Conservation (phyloP, 2,888 invertebrate genomes). For the Griposia aprilina region DNA sequence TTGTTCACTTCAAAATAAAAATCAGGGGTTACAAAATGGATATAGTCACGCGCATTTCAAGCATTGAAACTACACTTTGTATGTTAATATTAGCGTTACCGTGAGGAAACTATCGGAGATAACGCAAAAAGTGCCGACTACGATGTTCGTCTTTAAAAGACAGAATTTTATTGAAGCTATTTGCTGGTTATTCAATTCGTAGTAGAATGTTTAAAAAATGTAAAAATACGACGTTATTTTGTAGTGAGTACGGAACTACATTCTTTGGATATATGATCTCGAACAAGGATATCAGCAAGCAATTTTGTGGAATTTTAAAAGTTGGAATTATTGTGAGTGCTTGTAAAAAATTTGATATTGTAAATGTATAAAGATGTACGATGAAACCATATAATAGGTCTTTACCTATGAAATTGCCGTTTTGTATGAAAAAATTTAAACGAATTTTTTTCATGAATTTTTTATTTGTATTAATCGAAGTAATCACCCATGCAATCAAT, state of each 20-base stretch:
- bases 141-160: slow-evolving; percentile 42
- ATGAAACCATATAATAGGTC: too few relatives aligned
- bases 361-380: not conserved
- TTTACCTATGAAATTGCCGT: too few relatives aligned
- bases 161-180: slow-evolving; percentile 54
- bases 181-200: slow-evolving; percentile 35
- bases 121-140: slow-evolving; percentile 52
- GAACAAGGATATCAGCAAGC: slow-evolving; percentile 11
- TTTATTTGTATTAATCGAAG: too few relatives aligned
- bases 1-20: slow-evolving; percentile 45
- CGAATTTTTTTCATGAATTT: too few relatives aligned
- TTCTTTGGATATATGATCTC: slow-evolving; percentile 24
- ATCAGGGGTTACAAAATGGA: slow-evolving; percentile 47
- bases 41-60: slow-evolving; percentile 41
- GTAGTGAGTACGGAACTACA: not conserved
- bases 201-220: slow-evolving; percentile 43
- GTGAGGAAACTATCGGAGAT: slow-evolving; percentile 50
- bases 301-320: slow-evolving; percentile 16
- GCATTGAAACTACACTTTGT: slow-evolving; percentile 62
- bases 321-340: not conserved
- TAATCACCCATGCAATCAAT: too few relatives aligned
- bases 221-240: slow-evolving; percentile 42
- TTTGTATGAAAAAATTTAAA: too few relatives aligned
- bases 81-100: slow-evolving; percentile 60
- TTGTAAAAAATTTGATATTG: not conserved